Base-by-base conservation (phyloP, 2,888 invertebrate genomes). In the Euplagia quadripunctaria region DNA sequence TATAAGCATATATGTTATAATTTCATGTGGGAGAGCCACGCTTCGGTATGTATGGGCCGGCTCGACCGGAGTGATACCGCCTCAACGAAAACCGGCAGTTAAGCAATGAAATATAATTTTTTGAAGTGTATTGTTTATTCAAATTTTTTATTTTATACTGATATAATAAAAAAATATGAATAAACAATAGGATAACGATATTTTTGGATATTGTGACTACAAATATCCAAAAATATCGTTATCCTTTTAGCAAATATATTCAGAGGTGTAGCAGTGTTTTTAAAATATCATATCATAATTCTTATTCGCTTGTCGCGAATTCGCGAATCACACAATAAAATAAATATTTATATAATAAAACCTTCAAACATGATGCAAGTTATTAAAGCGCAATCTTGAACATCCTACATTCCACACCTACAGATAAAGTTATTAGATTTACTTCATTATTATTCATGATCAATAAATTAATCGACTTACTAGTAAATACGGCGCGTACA, bases 361-460 rank as follows among this genome's bases (percentile, higher is more conserved):
- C 66, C 66, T 66, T 66, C 66, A 51, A 51, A 9, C 17, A 4
- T 31, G 41, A 66, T 66, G 66, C 66, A 66, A 66, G 11, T 51
- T 16, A 51, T 51, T 41, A 41, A 66, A 68, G 61, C 11, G 43
- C 55, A 46, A n/a, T 55, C 17, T 58, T 31, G 11, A n/a, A 51
- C n/a, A 65, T 52, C 66, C 69, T 61, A 69, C 63, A 63, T 31
- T 43, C 49, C 17, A 61, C 69, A 63, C 69, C 69, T 61, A 69
- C 69, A 46, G 20, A 55, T 20, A 14, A 58, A 55, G 55, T 43
- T 61, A 63, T 61, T 61, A 58, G 43, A 42, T 55, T 55, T 16
- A 68, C 61, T 49, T 61, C 69, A 69, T 69, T 46, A 46, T 20
- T 69, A 69, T 69, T 69, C 69, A 69, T 69, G 49, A 49, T 49